Conservation (phyloP, 2,113 vertebrate genomes). For the Carollia perspicillata region DNA sequence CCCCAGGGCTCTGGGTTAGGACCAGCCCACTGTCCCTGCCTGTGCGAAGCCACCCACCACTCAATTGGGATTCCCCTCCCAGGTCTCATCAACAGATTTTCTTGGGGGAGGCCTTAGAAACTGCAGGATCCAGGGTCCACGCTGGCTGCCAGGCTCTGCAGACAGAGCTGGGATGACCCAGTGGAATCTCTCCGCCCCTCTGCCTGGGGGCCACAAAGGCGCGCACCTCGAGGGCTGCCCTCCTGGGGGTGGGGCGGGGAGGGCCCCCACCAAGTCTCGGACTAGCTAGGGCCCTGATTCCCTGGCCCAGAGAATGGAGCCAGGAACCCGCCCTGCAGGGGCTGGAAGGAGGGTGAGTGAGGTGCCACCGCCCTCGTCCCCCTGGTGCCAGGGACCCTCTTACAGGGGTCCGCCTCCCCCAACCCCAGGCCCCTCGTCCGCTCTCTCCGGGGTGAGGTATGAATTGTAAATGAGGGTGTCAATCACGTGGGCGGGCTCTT, state of each 20-base stretch:
- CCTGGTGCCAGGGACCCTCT: too few species aligned
- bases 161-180: not conserved
- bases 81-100: not conserved
- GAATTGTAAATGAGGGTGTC: not conserved
- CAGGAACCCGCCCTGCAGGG: not conserved
- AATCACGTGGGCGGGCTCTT: not conserved
- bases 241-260: not conserved
- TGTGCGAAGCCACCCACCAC: not conserved
- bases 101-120: not conserved
- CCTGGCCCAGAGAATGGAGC: not conserved
- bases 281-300: not conserved
- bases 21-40: not conserved
- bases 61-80: not conserved
- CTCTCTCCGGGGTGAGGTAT: not conserved
- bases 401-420: not conserved
- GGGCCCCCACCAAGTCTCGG: not conserved
- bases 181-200: not conserved
- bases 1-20: not conserved
- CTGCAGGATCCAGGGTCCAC: not conserved
- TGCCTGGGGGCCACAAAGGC: fast-evolving
- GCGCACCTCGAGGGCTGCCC: not conserved
- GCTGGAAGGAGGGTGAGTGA: not conserved
- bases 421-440: not conserved
- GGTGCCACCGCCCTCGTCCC: not conserved
- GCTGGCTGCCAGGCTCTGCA: not conserved